Percentiles rank a stretch among this genome's conserved stretches.
These are phyloP conservation scores for Poecilia wingei DNA, from an alignment of 2,797 vertebrate species.

Conservation along the genomic window DNA sequence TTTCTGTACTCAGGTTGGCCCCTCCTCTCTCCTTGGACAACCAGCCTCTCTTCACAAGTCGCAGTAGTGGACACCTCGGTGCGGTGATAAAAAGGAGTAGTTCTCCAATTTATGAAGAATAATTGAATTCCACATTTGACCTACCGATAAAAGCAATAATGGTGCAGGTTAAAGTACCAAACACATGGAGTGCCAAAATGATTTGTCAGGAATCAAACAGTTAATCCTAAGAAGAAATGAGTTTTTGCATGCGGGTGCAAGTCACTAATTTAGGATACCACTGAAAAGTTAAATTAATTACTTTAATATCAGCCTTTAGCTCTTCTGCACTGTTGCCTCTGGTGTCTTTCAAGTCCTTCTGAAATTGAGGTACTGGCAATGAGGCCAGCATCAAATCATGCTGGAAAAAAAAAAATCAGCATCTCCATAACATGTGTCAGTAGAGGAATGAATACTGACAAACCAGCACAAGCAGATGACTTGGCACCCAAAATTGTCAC, in stretches of 20 bases:
- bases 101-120: slow-evolving; percentile 63
- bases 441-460: background rate
- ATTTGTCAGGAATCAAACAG: slow-evolving; percentile 41
- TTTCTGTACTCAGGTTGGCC: slow-evolving; percentile 46
- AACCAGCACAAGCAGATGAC: background rate
- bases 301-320: no score
- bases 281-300: background rate
- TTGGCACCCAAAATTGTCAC: background rate
- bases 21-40: slow-evolving; percentile 26
- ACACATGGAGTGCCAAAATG: slow-evolving; percentile 51
- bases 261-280: background rate
- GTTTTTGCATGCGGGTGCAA: slow-evolving; percentile 11
- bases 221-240: slow-evolving; percentile 37
- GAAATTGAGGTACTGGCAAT: background rate
- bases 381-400: no score
- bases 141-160: slow-evolving; percentile 59
- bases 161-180: slow-evolving; percentile 55
- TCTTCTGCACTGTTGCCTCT: no score
- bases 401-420: background rate
- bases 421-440: background rate
- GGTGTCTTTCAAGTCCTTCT: no score
- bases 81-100: slow-evolving; percentile 30
- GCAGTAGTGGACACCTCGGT: slow-evolving; percentile 31
- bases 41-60: slow-evolving; percentile 56
- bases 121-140: slow-evolving; percentile 71